phyloP scores from a whole-genome alignment of 1,140 invertebrate species.

The Lasioglossum baleicum region DNA sequence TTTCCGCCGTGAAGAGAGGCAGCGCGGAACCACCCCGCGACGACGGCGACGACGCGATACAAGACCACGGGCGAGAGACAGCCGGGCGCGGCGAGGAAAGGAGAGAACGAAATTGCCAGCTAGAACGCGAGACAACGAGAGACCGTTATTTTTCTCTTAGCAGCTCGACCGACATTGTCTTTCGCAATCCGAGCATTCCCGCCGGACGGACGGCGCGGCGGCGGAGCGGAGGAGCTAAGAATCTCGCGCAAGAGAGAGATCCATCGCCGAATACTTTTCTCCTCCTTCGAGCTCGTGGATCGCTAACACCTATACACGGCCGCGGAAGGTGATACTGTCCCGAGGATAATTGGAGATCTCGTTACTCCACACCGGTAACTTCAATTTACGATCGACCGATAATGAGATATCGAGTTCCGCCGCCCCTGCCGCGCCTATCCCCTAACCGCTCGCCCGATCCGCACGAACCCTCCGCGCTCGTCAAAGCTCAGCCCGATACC shows the following conservation, averaged over 20 bases:
- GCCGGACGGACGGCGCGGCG: neutral
- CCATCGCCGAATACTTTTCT: neutral
- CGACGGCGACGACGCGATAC: neutral
- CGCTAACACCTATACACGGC: constrained; percentile 33
- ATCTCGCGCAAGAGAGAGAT: neutral
- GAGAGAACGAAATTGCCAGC: constrained; percentile 11
- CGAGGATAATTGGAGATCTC: constrained; percentile 71
- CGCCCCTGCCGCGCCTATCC: constrained; percentile 13
- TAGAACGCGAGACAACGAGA: constrained; percentile 3
- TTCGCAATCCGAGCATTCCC: constrained; percentile 24
- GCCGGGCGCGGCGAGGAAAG: neutral
- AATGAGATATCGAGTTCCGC: constrained; percentile 67
- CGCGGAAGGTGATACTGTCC: constrained; percentile 50
- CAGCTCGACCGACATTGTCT: constrained; percentile 28
- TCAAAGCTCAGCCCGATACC: constrained; percentile 45
- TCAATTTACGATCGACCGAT: constrained; percentile 66
- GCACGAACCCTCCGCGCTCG: neutral
- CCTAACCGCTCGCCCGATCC: constrained; percentile 5
- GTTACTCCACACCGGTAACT: constrained; percentile 65
- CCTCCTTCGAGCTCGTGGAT: constrained; percentile 2
- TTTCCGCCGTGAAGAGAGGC: constrained; percentile 28
- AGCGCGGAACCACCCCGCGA: constrained; percentile 18
- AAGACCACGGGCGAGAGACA: neutral
- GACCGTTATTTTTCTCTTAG: constrained; percentile 31
- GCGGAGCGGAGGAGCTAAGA: constrained; percentile 24